Evolutionary conservation across 1,140 invertebrate species (phyloP).

Genomic region (Adelges cooleyi): DNA sequence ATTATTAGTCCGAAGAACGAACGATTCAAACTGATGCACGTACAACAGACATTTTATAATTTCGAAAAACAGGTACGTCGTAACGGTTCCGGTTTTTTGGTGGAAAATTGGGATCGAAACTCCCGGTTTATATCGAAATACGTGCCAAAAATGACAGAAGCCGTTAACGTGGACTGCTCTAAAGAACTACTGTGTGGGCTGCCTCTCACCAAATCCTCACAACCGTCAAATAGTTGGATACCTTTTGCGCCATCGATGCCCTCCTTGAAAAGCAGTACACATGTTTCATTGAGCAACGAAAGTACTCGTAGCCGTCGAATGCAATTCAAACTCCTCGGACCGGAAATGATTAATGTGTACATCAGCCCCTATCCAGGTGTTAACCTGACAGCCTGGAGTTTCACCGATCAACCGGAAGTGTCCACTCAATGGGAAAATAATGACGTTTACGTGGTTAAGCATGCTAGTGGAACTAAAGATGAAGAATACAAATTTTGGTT

Average conservation of each 20-base stretch:
- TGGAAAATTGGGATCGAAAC: slow-evolving; percentile 1
- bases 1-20: background rate
- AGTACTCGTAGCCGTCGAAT: background rate
- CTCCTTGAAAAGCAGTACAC: background rate
- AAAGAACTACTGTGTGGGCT: background rate
- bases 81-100: background rate
- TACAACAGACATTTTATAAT: background rate
- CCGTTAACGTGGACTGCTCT: background rate
- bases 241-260: background rate
- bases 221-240: background rate
- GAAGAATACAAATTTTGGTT: slow-evolving; percentile 1
- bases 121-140: background rate
- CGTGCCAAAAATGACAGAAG: background rate
- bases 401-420: background rate
- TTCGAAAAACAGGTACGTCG: background rate
- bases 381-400: background rate
- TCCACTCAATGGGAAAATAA: background rate
- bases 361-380: slow-evolving; percentile 3
- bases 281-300: background rate
- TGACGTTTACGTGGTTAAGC: slow-evolving; percentile 9
- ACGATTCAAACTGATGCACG: background rate
- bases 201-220: background rate
- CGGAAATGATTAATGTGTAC: slow-evolving; percentile 5
- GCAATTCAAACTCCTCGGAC: background rate
- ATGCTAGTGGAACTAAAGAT: background rate